phyloP scores from a whole-genome alignment of 2,888 invertebrate genomes.

The Laspeyria flexula region DNA sequence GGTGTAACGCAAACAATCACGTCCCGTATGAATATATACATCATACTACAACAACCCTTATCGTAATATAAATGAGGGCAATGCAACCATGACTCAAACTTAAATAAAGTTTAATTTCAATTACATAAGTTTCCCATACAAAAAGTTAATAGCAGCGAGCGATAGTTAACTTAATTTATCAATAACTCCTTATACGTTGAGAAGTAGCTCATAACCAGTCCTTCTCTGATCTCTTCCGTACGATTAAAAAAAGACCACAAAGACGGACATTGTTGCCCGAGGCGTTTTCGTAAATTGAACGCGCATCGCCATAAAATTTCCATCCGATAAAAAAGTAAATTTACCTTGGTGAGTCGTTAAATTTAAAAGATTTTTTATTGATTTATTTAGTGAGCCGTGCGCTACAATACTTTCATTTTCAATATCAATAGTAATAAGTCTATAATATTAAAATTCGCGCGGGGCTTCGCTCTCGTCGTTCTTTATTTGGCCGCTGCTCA shows the following conservation, averaged over 20 bases:
- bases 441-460: too few relatives aligned
- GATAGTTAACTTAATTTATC: constrained; percentile 35
- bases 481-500: too few relatives aligned
- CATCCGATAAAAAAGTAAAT: constrained; percentile 51
- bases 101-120: constrained; percentile 6
- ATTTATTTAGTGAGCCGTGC: constrained; percentile 36
- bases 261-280: constrained; percentile 36
- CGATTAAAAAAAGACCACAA: constrained; percentile 36
- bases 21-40: too few relatives aligned
- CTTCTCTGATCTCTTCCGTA: constrained; percentile 43
- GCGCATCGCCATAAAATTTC: constrained; percentile 41
- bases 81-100: too few relatives aligned
- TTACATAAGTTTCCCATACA: constrained; percentile 7
- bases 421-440: constrained; percentile 1
- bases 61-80: too few relatives aligned
- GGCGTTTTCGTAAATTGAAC: constrained; percentile 54
- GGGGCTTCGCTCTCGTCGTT: too few relatives aligned
- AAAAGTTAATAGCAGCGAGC: constrained; percentile 31
- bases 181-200: constrained; percentile 31
- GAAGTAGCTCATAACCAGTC: constrained; percentile 36
- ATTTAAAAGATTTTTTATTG: constrained; percentile 44
- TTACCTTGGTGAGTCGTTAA: constrained; percentile 43
- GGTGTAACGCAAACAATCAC: too few relatives aligned
- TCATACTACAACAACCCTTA: too few relatives aligned
- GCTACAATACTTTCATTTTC: constrained; percentile 36